Evolutionary conservation across 1,140 invertebrate genomes (phyloP), one percentile per base, ranked within the genome.

Genomic region (Drosophila eugracilis): DNA sequence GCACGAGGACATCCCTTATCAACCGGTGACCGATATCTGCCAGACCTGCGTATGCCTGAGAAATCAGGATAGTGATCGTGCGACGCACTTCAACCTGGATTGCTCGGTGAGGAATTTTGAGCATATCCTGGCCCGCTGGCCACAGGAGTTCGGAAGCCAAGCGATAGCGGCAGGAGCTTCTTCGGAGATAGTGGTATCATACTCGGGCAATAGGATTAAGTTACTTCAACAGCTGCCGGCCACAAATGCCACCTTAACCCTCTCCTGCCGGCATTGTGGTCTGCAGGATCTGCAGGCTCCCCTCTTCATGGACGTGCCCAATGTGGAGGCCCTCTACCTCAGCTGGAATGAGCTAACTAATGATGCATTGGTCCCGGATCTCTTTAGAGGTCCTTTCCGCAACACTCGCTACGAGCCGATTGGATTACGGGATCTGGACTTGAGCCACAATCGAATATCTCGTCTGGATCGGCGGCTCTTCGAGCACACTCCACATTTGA

Each of bases 281-380:
- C 92, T 95, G 22, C 85, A 91, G 39, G 92, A 93, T 42, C 94
- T 97, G 45, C 93, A 94, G 17, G 88, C 93, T 22, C 92, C 92
- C 1, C 93, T 94, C 0, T 96, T 97, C 77, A 93, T 93, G 71
- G 92, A 94, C 70, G 92, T 96, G 6, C 91, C 92, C n/a, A 93
- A 93, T 58, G 90, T 96, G n/a, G 92, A 92, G 14, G 94, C 94
- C 57, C 90, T 96, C 36, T 95, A 96, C 91, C 90, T 97, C 49
- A 95, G 95, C 91, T 93, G 94, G 75, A 97, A 97, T 86, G 77
- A 92, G 26, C 90, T 96, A 3, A 93, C 93, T 83, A 93, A 95
- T 93, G 94, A 92, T 57, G 91, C 83, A 84, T 91, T 94, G 49
- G 92, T 81, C 39, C 93, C 83, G 69, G 93, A 94, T 42, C 92